A percentile compares a stretch with the other conserved stretches of the same genome.
phyloP scores from a whole-genome alignment of 2,888 invertebrate genomes.

The Ernsta delagoae region DNA sequence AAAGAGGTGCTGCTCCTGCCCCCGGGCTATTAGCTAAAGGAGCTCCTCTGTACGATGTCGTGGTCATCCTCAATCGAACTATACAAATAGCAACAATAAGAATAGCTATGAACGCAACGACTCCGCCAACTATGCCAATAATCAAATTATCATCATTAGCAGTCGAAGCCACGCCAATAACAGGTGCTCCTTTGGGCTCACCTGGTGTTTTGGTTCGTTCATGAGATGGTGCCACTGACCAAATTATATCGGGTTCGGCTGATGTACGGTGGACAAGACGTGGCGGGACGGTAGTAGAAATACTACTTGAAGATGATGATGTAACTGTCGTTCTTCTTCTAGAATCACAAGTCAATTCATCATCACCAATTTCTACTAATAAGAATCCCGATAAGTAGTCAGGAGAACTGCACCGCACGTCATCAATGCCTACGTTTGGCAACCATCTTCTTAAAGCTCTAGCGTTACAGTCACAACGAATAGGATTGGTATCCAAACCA shows the following conservation, averaged over 20 bases:
- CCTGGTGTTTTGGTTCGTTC: slow-evolving; percentile 84
- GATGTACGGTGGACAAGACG: slow-evolving; percentile 86
- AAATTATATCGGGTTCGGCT: slow-evolving; percentile 94
- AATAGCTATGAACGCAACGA: slow-evolving; percentile 95
- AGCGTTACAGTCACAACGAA: slow-evolving; percentile 94
- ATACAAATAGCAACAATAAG: slow-evolving; percentile 95
- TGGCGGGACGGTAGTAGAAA: slow-evolving; percentile 75
- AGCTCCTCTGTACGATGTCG: slow-evolving; percentile 88
- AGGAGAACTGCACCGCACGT: slow-evolving; percentile 88
- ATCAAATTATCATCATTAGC: slow-evolving; percentile 96
- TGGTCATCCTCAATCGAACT: slow-evolving; percentile 90
- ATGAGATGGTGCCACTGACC: slow-evolving; percentile 92
- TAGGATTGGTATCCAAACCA: slow-evolving; percentile 92
- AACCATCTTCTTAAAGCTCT: slow-evolving; percentile 92
- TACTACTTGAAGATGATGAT: slow-evolving; percentile 63
- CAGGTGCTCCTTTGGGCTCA: slow-evolving; percentile 85
- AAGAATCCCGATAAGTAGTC: slow-evolving; percentile 88
- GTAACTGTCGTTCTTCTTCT: slow-evolving; percentile 81
- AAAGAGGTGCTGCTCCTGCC: slow-evolving; percentile 86
- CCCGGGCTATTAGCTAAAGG: slow-evolving; percentile 87
- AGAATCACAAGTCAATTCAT: slow-evolving; percentile 92
- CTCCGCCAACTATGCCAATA: slow-evolving; percentile 97
- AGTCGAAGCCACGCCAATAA: slow-evolving; percentile 84
- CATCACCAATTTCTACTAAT: slow-evolving; percentile 91
- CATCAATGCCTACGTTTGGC: slow-evolving; percentile 86